Evolutionary conservation across 30 jellyfish, hydroid and myxozoan species (phyloP), one percentile per base, ranked within the genome.

Genomic region (Cassiopea andromeda): DNA sequence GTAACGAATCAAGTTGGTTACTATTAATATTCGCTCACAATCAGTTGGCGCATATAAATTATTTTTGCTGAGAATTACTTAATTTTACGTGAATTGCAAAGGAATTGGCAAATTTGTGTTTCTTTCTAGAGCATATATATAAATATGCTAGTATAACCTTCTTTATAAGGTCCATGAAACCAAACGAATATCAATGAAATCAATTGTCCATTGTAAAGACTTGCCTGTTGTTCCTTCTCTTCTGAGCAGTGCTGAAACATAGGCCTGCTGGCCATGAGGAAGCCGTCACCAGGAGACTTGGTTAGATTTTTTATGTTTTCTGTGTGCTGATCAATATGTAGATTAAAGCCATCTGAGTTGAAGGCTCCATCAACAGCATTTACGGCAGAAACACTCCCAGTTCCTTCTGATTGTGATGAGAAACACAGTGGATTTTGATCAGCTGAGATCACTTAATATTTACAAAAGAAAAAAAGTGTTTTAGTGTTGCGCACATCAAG

Each of bases 251-350:
- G 75, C 48, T 77, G 61, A n/a, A 86, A 86, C 93, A 86, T 86
- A 1, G 89, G 93, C 73, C 93, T 75, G 89, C 89, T 86, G 7
- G 66, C 82, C 89, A 86, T 45, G 48, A 19, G n/a, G 83, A 76
- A 86, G 45, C 93, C 93, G 46, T 86, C 93, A 5, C 93, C 93
- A 7, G 93, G 93, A 16, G 93, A 86, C 7, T 75, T 75, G 19
- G 93, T 14, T 17, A 86, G 76, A 14, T 76, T 75, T 58, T 50
- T 75, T 14, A 75, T 45, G 61, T 77, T 64, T 50, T 86, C 84
- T 46, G 72, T 87, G 58, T 86, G 93, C 7, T 60, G 85, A 44
- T 69, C 83, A 9, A 80, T 69, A 68, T 81, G 60, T 17, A 86
- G 48, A 12, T 77, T 61, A 61, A 75, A 86, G 5, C 79, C 79